Evolutionary conservation across 30 jellyfish, hydroid and myxozoan genomes (phyloP), one percentile per base, ranked within the genome.

Genomic region (Aurelia aurita): DNA sequence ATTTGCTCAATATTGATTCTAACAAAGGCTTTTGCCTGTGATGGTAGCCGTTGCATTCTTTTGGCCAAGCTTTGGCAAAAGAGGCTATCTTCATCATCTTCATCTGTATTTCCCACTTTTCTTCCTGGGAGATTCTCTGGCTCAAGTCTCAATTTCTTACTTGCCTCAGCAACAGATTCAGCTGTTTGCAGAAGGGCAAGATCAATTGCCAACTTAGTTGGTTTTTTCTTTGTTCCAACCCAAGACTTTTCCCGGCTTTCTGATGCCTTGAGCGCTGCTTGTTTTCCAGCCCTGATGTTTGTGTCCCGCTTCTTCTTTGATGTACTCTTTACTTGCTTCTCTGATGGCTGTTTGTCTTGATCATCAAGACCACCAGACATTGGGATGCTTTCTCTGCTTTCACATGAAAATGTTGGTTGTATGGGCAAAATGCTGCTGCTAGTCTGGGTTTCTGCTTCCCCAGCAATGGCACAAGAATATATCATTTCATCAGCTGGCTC

Each of bases 131-230:
- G 54, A 22, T 27, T 68, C 18, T 68, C 80, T 68, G 6, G 60
- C 80, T 68, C 60, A 29, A 68, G 15, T 68, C 60, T 68, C 80
- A 68, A 12, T 68, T 68, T 68, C 60, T 68, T 68, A 5, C 60
- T 32, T 68, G 80, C 49, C 29, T 68, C 80, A 32, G 59, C 80
- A 27, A 68, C 80, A 27, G 58, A 35, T 68, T 68, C 80, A 12
- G 80, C 80, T 27, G 80, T 68, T 44, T 68, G 25, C 80, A 68
- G 26, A 68, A 68, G 80, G 46, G 60, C 80, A 68, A 32, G 80
- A 68, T 68, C 80, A 32, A 68, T 32, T 13, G 66, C 66, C 28
- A 55, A 55, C 28, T 55, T 55, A 18, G 66, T 13, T 55, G 66
- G 66, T 13, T 55, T 55, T 55, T 55, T 55, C 66, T 22, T 35